Conservation (phyloP, 2,888 invertebrate species). For the Melieria picta region DNA sequence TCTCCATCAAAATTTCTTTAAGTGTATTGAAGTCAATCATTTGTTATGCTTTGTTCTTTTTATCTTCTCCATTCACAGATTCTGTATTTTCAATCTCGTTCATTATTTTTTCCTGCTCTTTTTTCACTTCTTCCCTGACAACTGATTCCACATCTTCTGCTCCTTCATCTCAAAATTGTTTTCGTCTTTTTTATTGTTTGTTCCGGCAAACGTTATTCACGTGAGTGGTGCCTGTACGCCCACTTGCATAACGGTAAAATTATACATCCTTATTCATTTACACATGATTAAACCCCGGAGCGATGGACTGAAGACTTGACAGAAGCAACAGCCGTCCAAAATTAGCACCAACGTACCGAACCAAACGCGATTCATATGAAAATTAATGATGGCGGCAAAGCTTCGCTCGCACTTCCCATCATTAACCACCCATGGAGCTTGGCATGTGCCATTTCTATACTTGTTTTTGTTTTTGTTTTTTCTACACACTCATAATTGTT, state of each 20-base stretch:
- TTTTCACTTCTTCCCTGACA: background rate
- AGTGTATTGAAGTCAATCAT: too few species aligned
- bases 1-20: too few species aligned
- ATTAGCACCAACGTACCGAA: background rate
- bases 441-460: background rate
- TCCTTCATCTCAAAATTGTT: too few species aligned
- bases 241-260: constrained; percentile 43
- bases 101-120: background rate
- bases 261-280: constrained; percentile 59
- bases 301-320: constrained; percentile 30
- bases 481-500: constrained; percentile 1
- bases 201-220: too few species aligned
- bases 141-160: background rate
- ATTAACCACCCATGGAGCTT: background rate
- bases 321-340: constrained; percentile 24
- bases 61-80: background rate
- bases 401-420: too few species aligned
- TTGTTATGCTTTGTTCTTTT: background rate
- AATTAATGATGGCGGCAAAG: constrained; percentile 20
- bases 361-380: constrained; percentile 20
- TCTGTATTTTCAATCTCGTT: background rate
- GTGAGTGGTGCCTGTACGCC: background rate
- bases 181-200: too few species aligned
- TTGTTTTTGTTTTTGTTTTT: background rate
- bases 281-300: constrained; percentile 54